Conservation (phyloP, 2,113 vertebrate genomes). For the Charina bottae region DNA sequence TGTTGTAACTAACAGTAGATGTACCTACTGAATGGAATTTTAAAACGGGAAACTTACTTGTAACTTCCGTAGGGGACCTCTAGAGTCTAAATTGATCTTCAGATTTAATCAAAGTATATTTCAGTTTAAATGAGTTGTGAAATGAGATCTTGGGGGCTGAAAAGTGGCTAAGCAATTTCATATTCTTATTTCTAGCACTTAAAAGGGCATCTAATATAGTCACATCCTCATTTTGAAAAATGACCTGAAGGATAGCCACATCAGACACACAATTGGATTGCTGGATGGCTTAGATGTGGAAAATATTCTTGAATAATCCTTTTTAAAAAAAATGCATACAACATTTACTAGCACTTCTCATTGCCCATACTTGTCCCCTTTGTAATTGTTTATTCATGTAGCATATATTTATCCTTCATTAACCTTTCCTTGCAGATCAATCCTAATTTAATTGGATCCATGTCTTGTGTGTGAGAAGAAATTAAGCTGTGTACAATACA, state of each 20-base stretch:
- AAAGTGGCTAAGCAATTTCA: not conserved
- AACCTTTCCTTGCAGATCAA: slow-evolving; percentile 9
- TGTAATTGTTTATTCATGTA: not conserved
- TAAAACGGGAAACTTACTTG: not conserved
- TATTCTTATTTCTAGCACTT: not conserved
- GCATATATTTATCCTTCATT: slow-evolving; percentile 16
- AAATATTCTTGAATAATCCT: not conserved
- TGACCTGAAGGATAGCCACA: not conserved
- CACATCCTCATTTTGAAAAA: not conserved
- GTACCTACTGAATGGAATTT: not conserved
- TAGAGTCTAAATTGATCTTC: not conserved
- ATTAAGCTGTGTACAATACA: slow-evolving; percentile 21
- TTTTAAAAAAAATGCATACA: not conserved
- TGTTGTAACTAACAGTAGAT: not conserved
- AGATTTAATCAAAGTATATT: not conserved
- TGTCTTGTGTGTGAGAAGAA: slow-evolving; percentile 31
- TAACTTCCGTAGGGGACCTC: not conserved
- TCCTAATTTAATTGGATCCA: slow-evolving; percentile 24
- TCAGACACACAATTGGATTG: not conserved
- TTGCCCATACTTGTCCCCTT: not conserved
- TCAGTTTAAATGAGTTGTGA: slow-evolving; percentile 17
- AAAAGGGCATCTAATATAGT: not conserved
- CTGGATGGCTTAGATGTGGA: not conserved
- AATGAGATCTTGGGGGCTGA: not conserved
- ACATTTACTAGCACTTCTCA: not conserved